Evolutionary conservation across 2,113 vertebrate genomes (phyloP).

Genomic region (Noturus placidus): DNA sequence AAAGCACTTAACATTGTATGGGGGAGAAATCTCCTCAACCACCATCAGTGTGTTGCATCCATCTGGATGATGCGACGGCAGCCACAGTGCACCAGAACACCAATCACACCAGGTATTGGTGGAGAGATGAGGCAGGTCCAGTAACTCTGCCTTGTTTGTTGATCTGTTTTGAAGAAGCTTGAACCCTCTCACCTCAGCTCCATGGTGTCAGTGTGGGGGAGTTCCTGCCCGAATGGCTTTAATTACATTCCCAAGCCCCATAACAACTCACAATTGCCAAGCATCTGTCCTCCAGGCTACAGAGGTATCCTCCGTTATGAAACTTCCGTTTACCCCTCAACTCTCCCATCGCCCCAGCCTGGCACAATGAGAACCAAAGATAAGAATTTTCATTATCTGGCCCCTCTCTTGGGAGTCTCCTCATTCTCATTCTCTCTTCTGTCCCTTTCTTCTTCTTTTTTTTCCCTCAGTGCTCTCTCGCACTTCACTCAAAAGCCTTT

Average conservation of each 20-base stretch:
- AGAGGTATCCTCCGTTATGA: conserved; percentile 46
- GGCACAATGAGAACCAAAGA: conserved; percentile 57
- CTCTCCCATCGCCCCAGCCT: conserved; percentile 42
- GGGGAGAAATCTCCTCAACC: too few relatives aligned
- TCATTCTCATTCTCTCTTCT: conserved; percentile 42
- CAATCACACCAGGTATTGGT: too few relatives aligned
- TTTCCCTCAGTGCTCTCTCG: conserved; percentile 10
- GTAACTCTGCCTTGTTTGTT: conserved; percentile 3
- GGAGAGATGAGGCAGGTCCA: neutral
- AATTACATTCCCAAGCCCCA: conserved; percentile 50
- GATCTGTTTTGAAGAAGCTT: conserved; percentile 29
- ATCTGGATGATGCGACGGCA: too few relatives aligned
- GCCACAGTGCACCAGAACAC: too few relatives aligned
- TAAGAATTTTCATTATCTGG: conserved; percentile 63
- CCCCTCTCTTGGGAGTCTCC: conserved; percentile 48
- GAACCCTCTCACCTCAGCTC: conserved; percentile 21
- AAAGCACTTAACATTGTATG: too few relatives aligned
- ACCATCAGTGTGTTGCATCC: too few relatives aligned
- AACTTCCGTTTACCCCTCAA: conserved; percentile 42
- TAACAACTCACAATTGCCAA: conserved; percentile 28
- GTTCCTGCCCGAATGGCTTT: conserved; percentile 41
- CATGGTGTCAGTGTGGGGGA: conserved; percentile 28
- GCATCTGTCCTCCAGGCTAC: conserved; percentile 34
- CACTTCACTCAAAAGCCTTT: conserved; percentile 46
- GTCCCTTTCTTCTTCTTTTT: conserved; percentile 11